Percentiles rank a stretch among this genome's conserved stretches.
Conservation (phyloP, 2,888 invertebrate species). For the Palloptera scutellata region DNA sequence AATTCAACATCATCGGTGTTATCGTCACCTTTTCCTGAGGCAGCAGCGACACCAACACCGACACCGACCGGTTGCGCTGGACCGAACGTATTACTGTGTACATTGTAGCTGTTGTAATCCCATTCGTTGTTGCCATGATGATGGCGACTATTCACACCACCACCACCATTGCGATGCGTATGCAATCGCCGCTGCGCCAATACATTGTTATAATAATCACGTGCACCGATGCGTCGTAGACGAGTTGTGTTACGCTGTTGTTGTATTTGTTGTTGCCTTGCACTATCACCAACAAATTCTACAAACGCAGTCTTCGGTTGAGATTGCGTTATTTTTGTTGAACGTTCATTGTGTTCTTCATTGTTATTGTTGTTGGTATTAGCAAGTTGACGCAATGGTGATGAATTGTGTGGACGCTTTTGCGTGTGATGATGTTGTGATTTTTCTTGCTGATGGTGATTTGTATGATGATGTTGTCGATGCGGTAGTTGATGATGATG, state of each 20-base stretch:
- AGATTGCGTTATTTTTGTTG: too few species aligned
- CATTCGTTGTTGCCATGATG: constrained; percentile 45
- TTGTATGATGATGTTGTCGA: constrained; percentile 37
- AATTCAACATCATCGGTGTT: constrained; percentile 57
- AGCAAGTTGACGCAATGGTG: too few species aligned
- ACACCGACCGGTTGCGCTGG: constrained; percentile 41
- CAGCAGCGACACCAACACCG: constrained; percentile 50
- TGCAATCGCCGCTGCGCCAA: constrained; percentile 45
- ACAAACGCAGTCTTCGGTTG: too few species aligned
- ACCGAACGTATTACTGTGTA: constrained; percentile 54
- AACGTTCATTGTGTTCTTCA: too few species aligned
- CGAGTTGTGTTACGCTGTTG: constrained; percentile 38
- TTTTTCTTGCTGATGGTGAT: constrained; percentile 33
- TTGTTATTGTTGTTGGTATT: too few species aligned
- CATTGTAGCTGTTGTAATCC: constrained; percentile 56
- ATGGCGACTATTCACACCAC: constrained; percentile 2
- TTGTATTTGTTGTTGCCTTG: constrained; percentile 15
- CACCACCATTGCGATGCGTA: constrained; percentile 33
- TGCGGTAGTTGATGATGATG: constrained; percentile 12
- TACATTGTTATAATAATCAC: constrained; percentile 49
- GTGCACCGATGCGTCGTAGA: constrained; percentile 46
- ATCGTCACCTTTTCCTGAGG: constrained; percentile 55
- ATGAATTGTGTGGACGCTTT: too few species aligned
- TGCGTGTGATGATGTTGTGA: constrained; percentile 9
- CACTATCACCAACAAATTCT: neutral